Evolutionary conservation across 2,113 vertebrate species (phyloP).

Genomic region (Tauraco erythrolophus): DNA sequence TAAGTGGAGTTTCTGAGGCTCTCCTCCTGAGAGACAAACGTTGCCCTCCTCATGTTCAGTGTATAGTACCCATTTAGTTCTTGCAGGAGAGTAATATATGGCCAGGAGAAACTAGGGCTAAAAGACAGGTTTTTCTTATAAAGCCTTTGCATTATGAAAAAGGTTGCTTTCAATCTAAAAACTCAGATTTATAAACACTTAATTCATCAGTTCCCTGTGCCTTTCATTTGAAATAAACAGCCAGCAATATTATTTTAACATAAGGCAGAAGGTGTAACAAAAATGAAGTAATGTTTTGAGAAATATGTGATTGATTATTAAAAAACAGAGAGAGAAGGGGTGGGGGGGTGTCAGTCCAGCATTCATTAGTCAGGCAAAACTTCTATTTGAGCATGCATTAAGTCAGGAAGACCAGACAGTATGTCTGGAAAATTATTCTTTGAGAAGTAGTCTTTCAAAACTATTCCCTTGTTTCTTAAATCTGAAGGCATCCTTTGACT

Average conservation of each 20-base stretch:
- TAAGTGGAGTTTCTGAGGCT: neutral
- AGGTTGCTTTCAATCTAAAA: constrained; percentile 17
- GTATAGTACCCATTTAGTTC: neutral
- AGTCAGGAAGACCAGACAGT: constrained; percentile 51
- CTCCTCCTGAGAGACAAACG: neutral
- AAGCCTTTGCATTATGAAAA: constrained; percentile 35
- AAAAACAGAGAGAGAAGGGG: constrained; percentile 62
- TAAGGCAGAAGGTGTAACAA: constrained; percentile 70
- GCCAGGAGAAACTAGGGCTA: neutral
- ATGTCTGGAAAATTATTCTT: constrained; percentile 60
- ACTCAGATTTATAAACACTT: constrained; percentile 63
- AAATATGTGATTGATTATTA: constrained; percentile 68
- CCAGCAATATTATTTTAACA: constrained; percentile 60
- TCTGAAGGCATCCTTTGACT: constrained; percentile 45
- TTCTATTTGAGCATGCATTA: constrained; percentile 43
- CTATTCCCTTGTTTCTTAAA: constrained; percentile 66
- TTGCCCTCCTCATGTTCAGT: neutral
- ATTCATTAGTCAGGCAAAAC: constrained; percentile 64
- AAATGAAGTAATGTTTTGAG: constrained; percentile 67
- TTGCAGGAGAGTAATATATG: neutral
- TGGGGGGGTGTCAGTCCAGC: neutral
- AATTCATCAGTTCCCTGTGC: neutral
- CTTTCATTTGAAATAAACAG: constrained; percentile 67
- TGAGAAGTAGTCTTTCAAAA: constrained; percentile 44
- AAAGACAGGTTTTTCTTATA: constrained; percentile 37